Percentiles rank a stretch among this genome's conserved stretches.
phyloP scores from a whole-genome alignment of 2,113 vertebrate genomes.

The Otolemur garnettii region DNA sequence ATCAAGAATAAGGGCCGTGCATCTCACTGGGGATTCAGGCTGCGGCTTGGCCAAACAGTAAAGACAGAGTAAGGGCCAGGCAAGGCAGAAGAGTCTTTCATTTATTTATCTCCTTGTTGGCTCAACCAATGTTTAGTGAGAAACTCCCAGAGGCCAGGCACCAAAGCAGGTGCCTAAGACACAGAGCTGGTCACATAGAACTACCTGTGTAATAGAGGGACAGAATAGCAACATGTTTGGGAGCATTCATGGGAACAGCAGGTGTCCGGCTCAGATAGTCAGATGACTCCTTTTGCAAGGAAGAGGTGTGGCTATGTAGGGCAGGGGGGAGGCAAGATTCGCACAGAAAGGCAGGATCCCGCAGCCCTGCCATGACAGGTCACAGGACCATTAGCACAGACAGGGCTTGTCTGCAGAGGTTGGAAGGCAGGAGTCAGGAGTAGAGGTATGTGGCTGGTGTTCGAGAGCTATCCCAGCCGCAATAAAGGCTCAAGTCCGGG shows the following conservation, averaged over 20 bases:
- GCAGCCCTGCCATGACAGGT: background rate
- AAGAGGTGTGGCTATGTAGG: background rate
- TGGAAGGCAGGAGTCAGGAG: background rate
- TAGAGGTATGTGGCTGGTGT: background rate
- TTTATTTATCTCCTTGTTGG: background rate
- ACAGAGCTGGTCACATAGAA: background rate
- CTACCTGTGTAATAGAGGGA: background rate
- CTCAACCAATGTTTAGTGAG: background rate
- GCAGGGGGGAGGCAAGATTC: background rate
- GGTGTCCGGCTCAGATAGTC: background rate
- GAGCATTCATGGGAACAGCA: too few relatives aligned
- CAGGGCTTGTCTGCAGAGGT: background rate
- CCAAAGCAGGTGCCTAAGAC: background rate
- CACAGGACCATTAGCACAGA: background rate
- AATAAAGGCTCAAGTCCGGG: background rate
- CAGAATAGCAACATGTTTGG: background rate
- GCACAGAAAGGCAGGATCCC: background rate
- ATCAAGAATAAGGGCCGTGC: background rate
- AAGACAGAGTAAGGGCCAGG: background rate
- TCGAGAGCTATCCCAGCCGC: rapidly evolving
- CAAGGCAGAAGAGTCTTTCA: background rate
- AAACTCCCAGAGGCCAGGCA: background rate
- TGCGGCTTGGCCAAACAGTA: background rate
- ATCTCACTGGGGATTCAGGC: background rate
- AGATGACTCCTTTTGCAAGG: background rate